These are phyloP conservation scores for Gerosis bhagava DNA, from an alignment of 2,888 invertebrate species.

Conservation along the genomic window DNA sequence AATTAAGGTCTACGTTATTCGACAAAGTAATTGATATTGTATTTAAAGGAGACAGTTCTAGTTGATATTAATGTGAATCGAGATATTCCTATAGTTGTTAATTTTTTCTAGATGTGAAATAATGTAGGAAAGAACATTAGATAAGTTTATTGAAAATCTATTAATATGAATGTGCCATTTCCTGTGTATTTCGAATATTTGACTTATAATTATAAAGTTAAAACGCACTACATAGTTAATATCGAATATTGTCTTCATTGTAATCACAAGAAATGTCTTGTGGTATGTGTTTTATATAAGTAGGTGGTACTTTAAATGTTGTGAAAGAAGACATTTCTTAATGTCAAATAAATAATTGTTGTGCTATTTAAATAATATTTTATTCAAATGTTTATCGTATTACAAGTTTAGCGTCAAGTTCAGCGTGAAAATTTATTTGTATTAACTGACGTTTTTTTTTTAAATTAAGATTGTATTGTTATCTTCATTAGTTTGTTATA, in stretches of 20 bases:
- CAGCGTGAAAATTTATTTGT: too few species aligned
- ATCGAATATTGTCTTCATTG: conserved; percentile 1
- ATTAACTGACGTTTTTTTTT: too few species aligned
- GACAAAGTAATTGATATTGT: conserved; percentile 34
- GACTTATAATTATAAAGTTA: conserved; percentile 1
- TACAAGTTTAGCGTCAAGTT: too few species aligned
- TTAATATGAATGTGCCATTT: conserved; percentile 11
- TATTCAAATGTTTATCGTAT: too few species aligned
- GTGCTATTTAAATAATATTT: too few species aligned
- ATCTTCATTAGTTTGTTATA: too few species aligned
- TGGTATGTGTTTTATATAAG: not conserved
- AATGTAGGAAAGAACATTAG: not conserved
- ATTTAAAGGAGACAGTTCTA: conserved; percentile 34
- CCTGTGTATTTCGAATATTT: conserved; percentile 7
- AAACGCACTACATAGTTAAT: conserved; percentile 1
- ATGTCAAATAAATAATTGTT: conserved; percentile 1
- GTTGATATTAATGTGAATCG: conserved; percentile 7
- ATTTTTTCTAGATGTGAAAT: conserved; percentile 15
- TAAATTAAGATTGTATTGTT: too few species aligned
- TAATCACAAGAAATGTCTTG: conserved; percentile 8
- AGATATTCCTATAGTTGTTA: conserved; percentile 25
- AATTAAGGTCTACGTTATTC: conserved; percentile 32
- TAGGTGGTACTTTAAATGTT: conserved; percentile 12
- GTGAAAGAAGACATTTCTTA: conserved; percentile 10
- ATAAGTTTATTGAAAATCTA: not conserved